A percentile compares a stretch with the other conserved stretches of the same genome.
phyloP scores from a whole-genome alignment of 1,140 invertebrate species.

The Neomicropteryx cornuta region DNA sequence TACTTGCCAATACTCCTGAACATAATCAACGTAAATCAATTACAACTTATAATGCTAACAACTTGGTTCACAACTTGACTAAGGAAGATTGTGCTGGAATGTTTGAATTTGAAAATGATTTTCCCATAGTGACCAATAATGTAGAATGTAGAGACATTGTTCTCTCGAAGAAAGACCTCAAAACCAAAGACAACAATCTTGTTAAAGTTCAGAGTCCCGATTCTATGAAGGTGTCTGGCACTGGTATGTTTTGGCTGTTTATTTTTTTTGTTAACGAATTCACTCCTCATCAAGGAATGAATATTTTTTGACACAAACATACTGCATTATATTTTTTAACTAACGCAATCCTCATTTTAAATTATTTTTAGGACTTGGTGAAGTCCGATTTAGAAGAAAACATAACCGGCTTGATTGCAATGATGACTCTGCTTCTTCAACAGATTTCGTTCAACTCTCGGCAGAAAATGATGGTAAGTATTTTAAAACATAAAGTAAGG shows the following conservation, averaged over 20 bases:
- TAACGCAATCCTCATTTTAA: too few relatives aligned
- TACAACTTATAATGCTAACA: too few relatives aligned
- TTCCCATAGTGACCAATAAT: conserved; percentile 30
- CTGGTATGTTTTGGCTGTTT: conserved; percentile 31
- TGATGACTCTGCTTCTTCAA: conserved; percentile 7
- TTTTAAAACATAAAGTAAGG: too few relatives aligned
- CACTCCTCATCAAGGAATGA: too few relatives aligned
- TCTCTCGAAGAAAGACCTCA: conserved; percentile 25
- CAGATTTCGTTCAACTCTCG: conserved; percentile 14
- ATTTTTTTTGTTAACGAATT: too few relatives aligned
- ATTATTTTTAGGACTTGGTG: conserved; percentile 13
- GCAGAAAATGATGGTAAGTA: conserved; percentile 15
- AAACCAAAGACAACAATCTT: conserved; percentile 28
- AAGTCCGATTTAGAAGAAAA: conserved; percentile 15
- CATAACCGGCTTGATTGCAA: conserved; percentile 3
- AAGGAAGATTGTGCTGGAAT: conserved; percentile 36
- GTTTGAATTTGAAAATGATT: conserved; percentile 38
- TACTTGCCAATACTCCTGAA: too few relatives aligned
- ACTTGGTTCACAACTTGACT: conserved; percentile 32
- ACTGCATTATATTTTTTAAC: too few relatives aligned
- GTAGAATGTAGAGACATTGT: conserved; percentile 33
- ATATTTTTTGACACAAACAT: too few relatives aligned
- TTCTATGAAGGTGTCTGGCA: conserved; percentile 40
- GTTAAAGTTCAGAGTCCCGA: conserved; percentile 36
- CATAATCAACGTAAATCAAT: too few relatives aligned